Evolutionary conservation across 2,113 vertebrate genomes (phyloP).

Genomic region (Anseranas semipalmata): DNA sequence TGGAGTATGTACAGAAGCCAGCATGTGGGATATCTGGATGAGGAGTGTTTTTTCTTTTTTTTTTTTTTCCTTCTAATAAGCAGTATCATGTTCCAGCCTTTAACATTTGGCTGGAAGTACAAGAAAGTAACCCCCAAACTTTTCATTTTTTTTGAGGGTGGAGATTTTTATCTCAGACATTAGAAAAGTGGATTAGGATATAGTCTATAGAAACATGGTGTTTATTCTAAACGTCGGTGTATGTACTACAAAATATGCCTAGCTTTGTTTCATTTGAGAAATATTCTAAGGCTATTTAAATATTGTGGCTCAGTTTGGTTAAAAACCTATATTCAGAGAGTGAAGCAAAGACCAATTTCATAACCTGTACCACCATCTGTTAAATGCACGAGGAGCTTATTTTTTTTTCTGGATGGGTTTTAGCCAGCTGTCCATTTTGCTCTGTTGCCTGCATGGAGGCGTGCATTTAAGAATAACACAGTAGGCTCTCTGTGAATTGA

Average conservation of each 20-base stretch:
- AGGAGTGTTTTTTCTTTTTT: background rate
- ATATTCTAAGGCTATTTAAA: background rate
- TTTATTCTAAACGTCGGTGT: background rate
- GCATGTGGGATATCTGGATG: background rate
- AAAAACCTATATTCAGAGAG: background rate
- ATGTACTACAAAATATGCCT: background rate
- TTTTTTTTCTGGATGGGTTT: conserved; percentile 30
- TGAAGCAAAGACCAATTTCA: conserved; percentile 43
- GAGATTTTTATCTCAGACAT: background rate
- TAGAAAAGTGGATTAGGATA: background rate
- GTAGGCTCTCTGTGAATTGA: conserved; percentile 52
- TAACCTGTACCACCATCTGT: conserved; percentile 61
- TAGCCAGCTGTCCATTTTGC: conserved; percentile 63
- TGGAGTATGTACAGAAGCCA: background rate
- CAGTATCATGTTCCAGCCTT: background rate
- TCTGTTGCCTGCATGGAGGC: conserved; percentile 38
- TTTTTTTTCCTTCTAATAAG: background rate
- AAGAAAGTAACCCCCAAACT: background rate
- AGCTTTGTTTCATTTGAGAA: background rate
- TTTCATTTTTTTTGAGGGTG: background rate
- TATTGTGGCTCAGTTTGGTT: background rate
- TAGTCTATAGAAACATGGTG: background rate
- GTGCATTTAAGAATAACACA: conserved; percentile 42
- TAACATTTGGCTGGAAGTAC: background rate
- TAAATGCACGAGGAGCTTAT: conserved; percentile 48